Base-by-base conservation (phyloP, 92 coral and sea anemone species). In the Siderastrea siderea region DNA sequence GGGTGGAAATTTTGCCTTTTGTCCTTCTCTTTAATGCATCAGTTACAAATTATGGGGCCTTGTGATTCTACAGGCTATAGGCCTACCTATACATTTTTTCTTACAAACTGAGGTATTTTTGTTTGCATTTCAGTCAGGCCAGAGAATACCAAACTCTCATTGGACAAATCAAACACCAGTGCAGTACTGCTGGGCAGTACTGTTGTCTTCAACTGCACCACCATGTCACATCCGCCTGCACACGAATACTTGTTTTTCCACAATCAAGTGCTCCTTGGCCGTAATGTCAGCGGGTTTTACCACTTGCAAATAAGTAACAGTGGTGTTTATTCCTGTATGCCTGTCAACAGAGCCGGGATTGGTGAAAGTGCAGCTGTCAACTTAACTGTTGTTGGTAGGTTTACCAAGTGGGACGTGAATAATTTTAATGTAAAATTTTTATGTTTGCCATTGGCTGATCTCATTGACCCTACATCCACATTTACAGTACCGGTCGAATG, bases 311-410 rank as follows among this genome's bases (percentile, higher is more conserved):
- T 67, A 9, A 67, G 47, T 19, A 19, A 10, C 7, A 67, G 71
- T 67, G 71, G 71, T 67, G 47, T 67, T 67, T 67, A 67, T 43
- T 67, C 71, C 47, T 67, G 71, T 67, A 8, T 10, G 5, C 71
- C 71, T 67, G 47, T 38, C 47, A 67, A 67, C 71, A 67, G 46
- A 2, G 71, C 71, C 38, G 71, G 71, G 7, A 47, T 67, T 67
- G 71, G 71, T 9, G 71, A 67, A 67, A 26, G 47, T 67, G 71
- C 49, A 67, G 6, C 71, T 17, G 71, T 67, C 71, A 67, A 67
- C 71, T 67, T 67, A 9, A 67, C 71, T 67, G 71, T 67, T 67
- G 71, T 67, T 67, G 71, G 71, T 67, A 67, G 10, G 71, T 67
- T 0, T 7, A 7, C 2, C 12, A 11, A 55, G 8, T 14, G 12